Percentiles rank a stretch among this genome's conserved stretches.
Conservation (phyloP, 2,797 vertebrate genomes). For the Onychomys torridus region DNA sequence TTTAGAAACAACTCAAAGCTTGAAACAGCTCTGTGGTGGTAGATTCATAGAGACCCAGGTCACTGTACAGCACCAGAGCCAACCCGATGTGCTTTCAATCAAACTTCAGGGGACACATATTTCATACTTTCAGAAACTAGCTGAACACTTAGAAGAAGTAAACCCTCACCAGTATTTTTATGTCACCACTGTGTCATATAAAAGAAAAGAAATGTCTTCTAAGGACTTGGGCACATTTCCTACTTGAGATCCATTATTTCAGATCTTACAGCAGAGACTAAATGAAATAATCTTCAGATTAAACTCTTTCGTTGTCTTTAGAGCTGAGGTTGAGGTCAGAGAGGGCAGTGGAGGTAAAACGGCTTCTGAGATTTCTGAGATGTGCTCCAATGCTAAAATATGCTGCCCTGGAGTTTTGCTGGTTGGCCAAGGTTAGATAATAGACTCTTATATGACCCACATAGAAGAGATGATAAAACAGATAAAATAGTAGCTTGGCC, state of each 20-base stretch:
- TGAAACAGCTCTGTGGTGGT: not conserved
- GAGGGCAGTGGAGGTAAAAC: conserved; percentile 36
- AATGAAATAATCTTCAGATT: conserved; percentile 51
- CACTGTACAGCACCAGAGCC: not conserved
- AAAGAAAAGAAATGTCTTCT: conserved; percentile 58
- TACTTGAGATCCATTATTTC: conserved; percentile 34
- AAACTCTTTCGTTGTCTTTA: conserved; percentile 58
- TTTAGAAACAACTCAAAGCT: conserved; percentile 39
- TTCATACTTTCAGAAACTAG: conserved; percentile 62
- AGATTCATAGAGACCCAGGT: not conserved
- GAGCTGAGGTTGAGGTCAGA: conserved; percentile 35
- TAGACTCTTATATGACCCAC: conserved; percentile 56
- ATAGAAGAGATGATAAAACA: conserved; percentile 63
- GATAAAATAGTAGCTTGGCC: conserved; percentile 54
- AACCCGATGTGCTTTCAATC: not conserved
- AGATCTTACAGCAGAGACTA: not conserved
- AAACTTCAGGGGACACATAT: conserved; percentile 11
- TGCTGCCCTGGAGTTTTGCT: conserved; percentile 58
- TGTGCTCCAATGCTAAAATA: conserved; percentile 51
- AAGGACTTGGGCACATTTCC: conserved; percentile 54
- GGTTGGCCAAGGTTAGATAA: conserved; percentile 57
- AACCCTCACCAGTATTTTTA: conserved; percentile 51
- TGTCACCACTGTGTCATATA: not conserved
- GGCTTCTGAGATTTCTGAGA: conserved; percentile 66
- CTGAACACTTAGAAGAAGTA: conserved; percentile 35